Percentiles rank a stretch among this genome's conserved stretches.
Conservation (phyloP, 2,888 invertebrate genomes). For the Drosophila nigricruria region DNA sequence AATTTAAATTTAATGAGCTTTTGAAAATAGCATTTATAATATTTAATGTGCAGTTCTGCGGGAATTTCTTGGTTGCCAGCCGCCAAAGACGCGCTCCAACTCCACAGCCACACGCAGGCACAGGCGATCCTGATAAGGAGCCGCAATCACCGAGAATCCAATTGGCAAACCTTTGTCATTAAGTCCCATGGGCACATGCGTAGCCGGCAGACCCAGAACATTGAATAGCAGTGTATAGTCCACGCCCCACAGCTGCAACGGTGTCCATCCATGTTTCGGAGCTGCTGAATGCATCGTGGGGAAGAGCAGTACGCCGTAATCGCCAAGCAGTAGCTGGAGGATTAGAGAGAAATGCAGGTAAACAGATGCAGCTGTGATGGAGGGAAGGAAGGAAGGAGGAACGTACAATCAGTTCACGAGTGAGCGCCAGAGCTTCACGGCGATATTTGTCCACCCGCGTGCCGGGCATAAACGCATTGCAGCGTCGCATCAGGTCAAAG, state of each 20-base stretch:
- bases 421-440: conserved; percentile 47
- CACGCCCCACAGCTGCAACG: conserved; percentile 70
- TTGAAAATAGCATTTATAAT: not conserved
- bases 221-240: conserved; percentile 84
- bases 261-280: conserved; percentile 88
- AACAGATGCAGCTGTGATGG: not conserved
- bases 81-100: conserved; percentile 92
- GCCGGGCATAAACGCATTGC: conserved; percentile 71
- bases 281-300: conserved; percentile 89
- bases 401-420: conserved; percentile 62
- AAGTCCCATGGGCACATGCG: conserved; percentile 90
- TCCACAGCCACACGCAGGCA: conserved; percentile 93
- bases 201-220: conserved; percentile 90
- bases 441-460: conserved; percentile 58
- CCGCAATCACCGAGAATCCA: conserved; percentile 92
- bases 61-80: conserved; percentile 93
- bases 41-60: too few species aligned
- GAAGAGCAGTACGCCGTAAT: conserved; percentile 90
- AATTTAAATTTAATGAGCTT: not conserved
- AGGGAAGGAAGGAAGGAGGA: not conserved
- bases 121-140: conserved; percentile 91
- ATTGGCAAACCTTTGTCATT: conserved; percentile 89
- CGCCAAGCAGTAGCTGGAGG: conserved; percentile 86
- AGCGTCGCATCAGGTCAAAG: conserved; percentile 72
- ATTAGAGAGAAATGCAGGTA: not conserved